Conservation (phyloP, 2,888 invertebrate genomes). For the Ceriagrion tenellum region DNA sequence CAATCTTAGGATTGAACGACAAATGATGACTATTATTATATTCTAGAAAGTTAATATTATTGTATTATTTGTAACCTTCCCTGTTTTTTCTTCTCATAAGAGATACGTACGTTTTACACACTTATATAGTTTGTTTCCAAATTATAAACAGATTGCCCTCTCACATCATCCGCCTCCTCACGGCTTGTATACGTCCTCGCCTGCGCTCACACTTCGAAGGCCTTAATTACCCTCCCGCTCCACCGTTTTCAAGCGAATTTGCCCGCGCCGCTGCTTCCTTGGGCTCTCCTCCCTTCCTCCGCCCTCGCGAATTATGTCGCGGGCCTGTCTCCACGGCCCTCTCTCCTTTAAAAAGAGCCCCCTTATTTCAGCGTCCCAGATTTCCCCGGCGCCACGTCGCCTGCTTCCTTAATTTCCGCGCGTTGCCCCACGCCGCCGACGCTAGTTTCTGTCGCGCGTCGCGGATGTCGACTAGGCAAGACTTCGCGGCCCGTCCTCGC, state of each 20-base stretch:
- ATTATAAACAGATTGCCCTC: too few species aligned
- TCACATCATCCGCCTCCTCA: neutral
- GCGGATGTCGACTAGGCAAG: neutral
- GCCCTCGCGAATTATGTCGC: neutral
- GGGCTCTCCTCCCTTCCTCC: neutral
- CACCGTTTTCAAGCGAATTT: neutral
- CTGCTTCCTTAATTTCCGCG: slow-evolving; percentile 2
- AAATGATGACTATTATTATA: too few species aligned
- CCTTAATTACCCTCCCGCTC: neutral
- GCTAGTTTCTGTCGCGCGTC: neutral
- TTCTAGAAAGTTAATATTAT: too few species aligned
- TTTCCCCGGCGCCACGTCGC: neutral
- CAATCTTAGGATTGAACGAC: too few species aligned
- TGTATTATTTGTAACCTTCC: too few species aligned
- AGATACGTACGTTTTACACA: too few species aligned
- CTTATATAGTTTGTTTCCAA: too few species aligned
- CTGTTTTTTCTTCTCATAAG: too few species aligned
- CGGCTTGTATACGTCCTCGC: neutral
- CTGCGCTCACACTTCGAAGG: neutral
- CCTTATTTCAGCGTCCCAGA: neutral
- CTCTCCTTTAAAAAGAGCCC: neutral
- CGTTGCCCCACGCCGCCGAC: neutral
- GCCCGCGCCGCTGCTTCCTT: neutral
- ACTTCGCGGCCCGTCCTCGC: neutral
- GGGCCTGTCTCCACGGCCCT: neutral